Evolutionary conservation across 1,140 invertebrate genomes (phyloP), one percentile per base, ranked within the genome.

Genomic region (Drosophila grimshawi): DNA sequence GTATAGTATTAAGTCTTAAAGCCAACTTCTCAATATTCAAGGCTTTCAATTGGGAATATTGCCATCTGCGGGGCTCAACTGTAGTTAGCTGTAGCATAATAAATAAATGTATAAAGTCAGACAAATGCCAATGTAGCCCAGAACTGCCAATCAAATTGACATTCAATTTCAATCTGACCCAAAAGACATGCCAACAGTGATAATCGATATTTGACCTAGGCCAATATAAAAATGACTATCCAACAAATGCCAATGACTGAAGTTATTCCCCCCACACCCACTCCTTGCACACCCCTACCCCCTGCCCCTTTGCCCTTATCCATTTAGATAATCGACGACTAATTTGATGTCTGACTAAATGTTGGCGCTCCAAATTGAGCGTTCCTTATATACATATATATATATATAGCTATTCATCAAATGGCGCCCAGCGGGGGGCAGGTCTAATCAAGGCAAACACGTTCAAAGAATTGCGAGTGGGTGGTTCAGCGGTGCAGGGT

Each of bases 201-300:
- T 85, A 89, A 89, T 89, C 85, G 80, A 89, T 89, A 89, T 89
- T 89, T 89, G 85, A 89, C 85, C 85, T 89, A 89, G 85, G 85
- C 85, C 85, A 89, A 89, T 89, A 89, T 68, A 67, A 11, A 68
- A 77, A 70, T 70, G 62, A 65, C 62, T 61, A 64, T 56, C 52
- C 60, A 56, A 30, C 35, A 32, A 52, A 52, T 55, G 37, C 27
- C 27, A 37, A 11, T 46, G 27, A n/a, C 10, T 41, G 27, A 76
- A 70, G 19, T 19, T 19, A 19, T 57, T 53, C 51, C 27, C 62
- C 57, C 19, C 41, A 37, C 35, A 4, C n/a, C 2, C 48, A 19
- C 43, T 8, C 33, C 45, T n/a, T 2, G 19, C 19, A 19, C 33
- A 3, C 39, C 37, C 48, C 33, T 27, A 11, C 11, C 2, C 29